A percentile compares a stretch with the other conserved stretches of the same genome.
phyloP scores from a whole-genome alignment of 1,140 invertebrate genomes.

The Eumeta japonica region DNA sequence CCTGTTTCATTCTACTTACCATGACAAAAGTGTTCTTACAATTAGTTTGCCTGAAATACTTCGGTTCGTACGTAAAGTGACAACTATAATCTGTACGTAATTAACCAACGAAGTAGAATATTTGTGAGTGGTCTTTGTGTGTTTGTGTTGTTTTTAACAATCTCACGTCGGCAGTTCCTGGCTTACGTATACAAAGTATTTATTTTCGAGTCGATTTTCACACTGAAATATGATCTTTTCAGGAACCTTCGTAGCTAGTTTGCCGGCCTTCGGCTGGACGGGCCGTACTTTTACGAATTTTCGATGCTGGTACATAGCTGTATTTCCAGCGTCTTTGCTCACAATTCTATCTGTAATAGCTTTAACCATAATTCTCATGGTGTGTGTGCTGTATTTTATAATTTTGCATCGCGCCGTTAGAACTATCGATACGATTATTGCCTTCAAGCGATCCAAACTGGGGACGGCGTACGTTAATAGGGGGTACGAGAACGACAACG shows the following conservation, averaged over 20 bases:
- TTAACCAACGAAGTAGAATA: too few relatives aligned
- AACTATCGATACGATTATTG: constrained; percentile 22
- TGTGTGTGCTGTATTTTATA: constrained; percentile 20
- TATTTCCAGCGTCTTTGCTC: constrained; percentile 19
- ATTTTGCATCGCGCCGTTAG: constrained; percentile 23
- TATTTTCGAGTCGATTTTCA: not conserved
- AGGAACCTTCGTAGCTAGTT: constrained; percentile 21
- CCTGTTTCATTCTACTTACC: too few relatives aligned
- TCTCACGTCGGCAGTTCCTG: too few relatives aligned
- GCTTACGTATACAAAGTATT: not conserved
- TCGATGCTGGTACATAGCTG: constrained; percentile 24
- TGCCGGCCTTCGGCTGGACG: constrained; percentile 26
- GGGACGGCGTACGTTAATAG: constrained; percentile 17
- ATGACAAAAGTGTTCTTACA: too few relatives aligned
- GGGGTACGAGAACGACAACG: constrained; percentile 10
- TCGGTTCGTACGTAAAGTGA: too few relatives aligned
- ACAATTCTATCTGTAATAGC: constrained; percentile 19
- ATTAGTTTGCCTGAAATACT: too few relatives aligned
- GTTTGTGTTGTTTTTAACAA: too few relatives aligned
- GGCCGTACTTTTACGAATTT: constrained; percentile 20
- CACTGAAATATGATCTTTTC: constrained; percentile 12
- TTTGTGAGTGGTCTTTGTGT: too few relatives aligned
- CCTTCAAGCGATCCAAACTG: constrained; percentile 16
- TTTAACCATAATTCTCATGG: constrained; percentile 19
- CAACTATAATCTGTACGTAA: too few relatives aligned